phyloP scores from a whole-genome alignment of 1,140 invertebrate species.

The Scylla paramamosain region DNA sequence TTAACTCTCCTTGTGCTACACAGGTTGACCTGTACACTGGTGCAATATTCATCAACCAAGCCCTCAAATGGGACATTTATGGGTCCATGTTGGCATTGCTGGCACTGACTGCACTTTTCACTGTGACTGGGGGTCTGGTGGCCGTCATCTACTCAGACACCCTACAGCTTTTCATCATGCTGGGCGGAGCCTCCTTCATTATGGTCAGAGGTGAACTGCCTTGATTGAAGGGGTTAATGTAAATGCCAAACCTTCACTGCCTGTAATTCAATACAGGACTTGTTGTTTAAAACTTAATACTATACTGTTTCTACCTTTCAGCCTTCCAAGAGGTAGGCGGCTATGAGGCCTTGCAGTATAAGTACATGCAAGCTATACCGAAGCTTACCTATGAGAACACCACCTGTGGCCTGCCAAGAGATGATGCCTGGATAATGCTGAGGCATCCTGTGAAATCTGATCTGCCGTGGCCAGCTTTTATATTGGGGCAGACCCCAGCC shows the following conservation, averaged over 20 bases:
- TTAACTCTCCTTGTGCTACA: conserved; percentile 63
- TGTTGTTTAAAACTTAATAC: not conserved
- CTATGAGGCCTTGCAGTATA: conserved; percentile 80
- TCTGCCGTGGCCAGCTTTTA: conserved; percentile 82
- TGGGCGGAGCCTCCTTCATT: conserved; percentile 81
- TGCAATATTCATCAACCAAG: conserved; percentile 83
- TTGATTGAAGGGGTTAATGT: not conserved
- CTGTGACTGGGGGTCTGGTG: conserved; percentile 82
- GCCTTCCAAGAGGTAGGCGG: conserved; percentile 81
- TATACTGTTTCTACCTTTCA: not conserved
- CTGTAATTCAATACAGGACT: not conserved
- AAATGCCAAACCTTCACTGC: too few species aligned
- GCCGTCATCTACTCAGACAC: conserved; percentile 83
- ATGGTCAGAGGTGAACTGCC: conserved; percentile 79
- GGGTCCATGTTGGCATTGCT: conserved; percentile 81
- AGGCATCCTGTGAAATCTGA: conserved; percentile 79
- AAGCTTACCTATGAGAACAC: conserved; percentile 73
- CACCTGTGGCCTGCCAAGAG: conserved; percentile 75
- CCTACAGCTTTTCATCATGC: conserved; percentile 82
- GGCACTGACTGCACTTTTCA: conserved; percentile 81
- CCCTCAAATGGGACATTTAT: conserved; percentile 81
- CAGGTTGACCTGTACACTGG: conserved; percentile 82
- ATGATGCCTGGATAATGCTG: conserved; percentile 80
- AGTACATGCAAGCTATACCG: conserved; percentile 81
- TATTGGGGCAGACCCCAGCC: conserved; percentile 81